phyloP scores from a whole-genome alignment of 2,888 invertebrate species.

The Ectemnius continuus region DNA sequence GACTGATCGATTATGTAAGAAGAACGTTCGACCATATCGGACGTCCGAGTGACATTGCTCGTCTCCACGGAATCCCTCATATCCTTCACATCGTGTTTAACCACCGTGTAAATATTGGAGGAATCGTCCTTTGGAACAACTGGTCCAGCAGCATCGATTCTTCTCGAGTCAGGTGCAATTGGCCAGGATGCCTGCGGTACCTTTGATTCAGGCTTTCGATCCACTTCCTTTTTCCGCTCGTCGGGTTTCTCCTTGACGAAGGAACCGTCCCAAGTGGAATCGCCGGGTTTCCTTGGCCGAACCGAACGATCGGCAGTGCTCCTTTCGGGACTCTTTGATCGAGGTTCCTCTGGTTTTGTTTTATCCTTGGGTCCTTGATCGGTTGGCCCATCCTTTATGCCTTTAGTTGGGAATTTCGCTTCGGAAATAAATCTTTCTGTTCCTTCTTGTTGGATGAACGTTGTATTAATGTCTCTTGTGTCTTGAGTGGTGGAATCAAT shows the following conservation, averaged over 20 bases:
- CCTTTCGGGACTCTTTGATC: constrained; percentile 39
- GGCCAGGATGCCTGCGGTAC: neutral
- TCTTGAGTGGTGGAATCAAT: constrained; percentile 40
- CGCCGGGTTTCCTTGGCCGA: constrained; percentile 64
- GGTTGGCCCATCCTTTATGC: neutral
- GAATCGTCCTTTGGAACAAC: constrained; percentile 10
- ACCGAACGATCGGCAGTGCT: constrained; percentile 41
- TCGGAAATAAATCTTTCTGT: constrained; percentile 14
- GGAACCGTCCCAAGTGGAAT: constrained; percentile 69
- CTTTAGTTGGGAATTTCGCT: constrained; percentile 53
- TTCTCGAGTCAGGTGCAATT: constrained; percentile 6
- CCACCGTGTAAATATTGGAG: constrained; percentile 70
- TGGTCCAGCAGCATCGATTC: neutral
- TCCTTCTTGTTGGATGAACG: constrained; percentile 7
- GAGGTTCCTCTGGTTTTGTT: constrained; percentile 57
- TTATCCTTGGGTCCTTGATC: constrained; percentile 9
- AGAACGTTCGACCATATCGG: constrained; percentile 62
- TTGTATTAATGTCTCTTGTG: constrained; percentile 35
- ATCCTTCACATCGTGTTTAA: constrained; percentile 73
- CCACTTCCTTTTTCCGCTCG: constrained; percentile 43
- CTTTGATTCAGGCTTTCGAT: neutral
- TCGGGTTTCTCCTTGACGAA: constrained; percentile 65
- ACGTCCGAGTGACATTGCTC: constrained; percentile 71
- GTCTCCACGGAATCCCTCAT: constrained; percentile 68
- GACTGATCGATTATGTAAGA: constrained; percentile 70